Percentiles rank a stretch among this genome's conserved stretches.
These are phyloP conservation scores for Lepeophtheirus salmonis DNA, from an alignment of 1,140 invertebrate genomes.

Conservation along the genomic window DNA sequence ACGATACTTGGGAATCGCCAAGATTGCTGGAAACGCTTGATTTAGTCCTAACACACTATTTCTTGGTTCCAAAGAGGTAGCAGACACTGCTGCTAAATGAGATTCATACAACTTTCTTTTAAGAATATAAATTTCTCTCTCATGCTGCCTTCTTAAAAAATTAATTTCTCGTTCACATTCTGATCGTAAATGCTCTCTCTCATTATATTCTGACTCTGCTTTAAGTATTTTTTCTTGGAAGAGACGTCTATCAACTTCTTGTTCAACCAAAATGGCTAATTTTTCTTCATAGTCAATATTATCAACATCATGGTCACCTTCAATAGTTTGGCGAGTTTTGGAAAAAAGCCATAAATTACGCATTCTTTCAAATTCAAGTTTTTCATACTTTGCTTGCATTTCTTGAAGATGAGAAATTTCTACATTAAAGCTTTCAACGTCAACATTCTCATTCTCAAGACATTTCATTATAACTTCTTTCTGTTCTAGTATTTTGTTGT, in stretches of 20 bases:
- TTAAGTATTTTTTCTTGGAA: conserved; percentile 3
- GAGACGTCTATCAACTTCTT: conserved; percentile 4
- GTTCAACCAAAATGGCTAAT: background rate
- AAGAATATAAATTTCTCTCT: conserved; percentile 5
- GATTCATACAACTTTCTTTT: background rate
- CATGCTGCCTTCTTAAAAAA: conserved; percentile 1
- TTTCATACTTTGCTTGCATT: conserved; percentile 13
- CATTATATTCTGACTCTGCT: background rate
- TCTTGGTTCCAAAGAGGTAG: background rate
- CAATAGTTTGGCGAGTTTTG: background rate
- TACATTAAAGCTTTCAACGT: conserved; percentile 1
- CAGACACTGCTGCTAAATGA: background rate
- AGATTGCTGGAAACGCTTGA: background rate
- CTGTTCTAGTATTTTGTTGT: conserved; percentile 2
- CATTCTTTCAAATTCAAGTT: background rate
- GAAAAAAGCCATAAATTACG: background rate
- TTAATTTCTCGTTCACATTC: conserved; percentile 5
- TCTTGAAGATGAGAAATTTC: conserved; percentile 2
- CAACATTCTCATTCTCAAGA: conserved; percentile 11
- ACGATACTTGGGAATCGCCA: background rate
- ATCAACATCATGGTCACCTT: background rate
- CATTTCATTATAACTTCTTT: conserved; percentile 18
- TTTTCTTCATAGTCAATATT: background rate
- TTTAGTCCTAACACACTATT: background rate
- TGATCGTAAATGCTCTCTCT: background rate